A percentile compares a stretch with the other conserved stretches of the same genome.
These are phyloP conservation scores for Chymomyza procnemis DNA, from an alignment of 2,888 invertebrate species.

Conservation along the genomic window DNA sequence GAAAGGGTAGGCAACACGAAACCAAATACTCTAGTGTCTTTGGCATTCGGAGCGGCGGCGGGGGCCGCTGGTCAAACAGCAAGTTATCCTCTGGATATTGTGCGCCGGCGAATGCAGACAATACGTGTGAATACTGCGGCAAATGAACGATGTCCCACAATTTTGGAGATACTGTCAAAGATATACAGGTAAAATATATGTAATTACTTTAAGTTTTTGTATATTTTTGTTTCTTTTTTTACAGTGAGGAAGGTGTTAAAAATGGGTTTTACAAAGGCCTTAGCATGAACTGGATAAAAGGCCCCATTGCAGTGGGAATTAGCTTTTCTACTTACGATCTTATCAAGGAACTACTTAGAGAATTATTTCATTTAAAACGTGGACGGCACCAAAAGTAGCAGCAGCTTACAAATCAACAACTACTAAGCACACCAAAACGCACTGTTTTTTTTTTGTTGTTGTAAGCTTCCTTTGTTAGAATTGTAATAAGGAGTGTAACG, in stretches of 20 bases:
- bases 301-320: conserved; percentile 94
- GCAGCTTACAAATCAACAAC: conserved; percentile 3
- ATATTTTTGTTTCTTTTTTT: conserved; percentile 78
- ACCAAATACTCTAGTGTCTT: conserved; percentile 82
- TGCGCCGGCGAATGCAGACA: conserved; percentile 84
- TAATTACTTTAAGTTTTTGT: neutral
- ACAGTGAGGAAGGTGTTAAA: conserved; percentile 90
- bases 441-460: conserved; percentile 38
- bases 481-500: conserved; percentile 21
- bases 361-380: conserved; percentile 75
- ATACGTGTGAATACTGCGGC: conserved; percentile 79
- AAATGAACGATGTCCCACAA: conserved; percentile 82
- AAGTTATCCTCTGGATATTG: conserved; percentile 97
- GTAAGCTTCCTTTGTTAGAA: conserved; percentile 26
- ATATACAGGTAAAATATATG: conserved; percentile 83
- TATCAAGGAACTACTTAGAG: conserved; percentile 83
- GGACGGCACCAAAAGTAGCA: conserved; percentile 52
- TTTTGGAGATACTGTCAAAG: conserved; percentile 83
- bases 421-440: conserved; percentile 36
- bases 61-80: conserved; percentile 96
- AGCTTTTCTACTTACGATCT: conserved; percentile 97
- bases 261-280: conserved; percentile 97
- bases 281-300: conserved; percentile 99
- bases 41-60: conserved; percentile 92
- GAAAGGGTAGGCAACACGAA: conserved; percentile 78